These are phyloP conservation scores for Zelleria hepariella DNA, from an alignment of 2,888 invertebrate genomes.

Conservation along the genomic window DNA sequence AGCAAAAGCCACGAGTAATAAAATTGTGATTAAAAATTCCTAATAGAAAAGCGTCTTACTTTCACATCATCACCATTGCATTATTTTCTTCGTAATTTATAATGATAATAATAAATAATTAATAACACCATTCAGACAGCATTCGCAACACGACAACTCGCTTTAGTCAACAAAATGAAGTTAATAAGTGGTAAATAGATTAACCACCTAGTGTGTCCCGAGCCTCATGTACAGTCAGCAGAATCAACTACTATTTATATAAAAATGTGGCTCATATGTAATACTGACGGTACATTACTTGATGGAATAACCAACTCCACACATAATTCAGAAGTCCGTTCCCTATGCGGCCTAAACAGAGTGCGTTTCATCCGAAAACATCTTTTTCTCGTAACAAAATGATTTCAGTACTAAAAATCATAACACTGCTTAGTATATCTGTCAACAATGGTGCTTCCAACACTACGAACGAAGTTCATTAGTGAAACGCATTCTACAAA, in stretches of 20 bases:
- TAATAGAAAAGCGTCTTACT: slow-evolving; percentile 58
- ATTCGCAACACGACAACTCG: slow-evolving; percentile 10
- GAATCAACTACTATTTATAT: no score
- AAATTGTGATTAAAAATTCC: slow-evolving; percentile 33
- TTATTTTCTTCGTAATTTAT: slow-evolving; percentile 14
- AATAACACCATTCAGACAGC: slow-evolving; percentile 34
- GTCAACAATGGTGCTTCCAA: no score
- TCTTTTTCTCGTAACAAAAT: no score
- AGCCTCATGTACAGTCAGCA: not conserved
- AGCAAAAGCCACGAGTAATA: not conserved
- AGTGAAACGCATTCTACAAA: not conserved
- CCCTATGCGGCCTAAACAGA: no score
- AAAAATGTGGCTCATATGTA: no score
- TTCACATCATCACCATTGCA: slow-evolving; percentile 38
- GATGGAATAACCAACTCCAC: no score
- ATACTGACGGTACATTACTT: no score
- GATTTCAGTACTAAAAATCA: no score
- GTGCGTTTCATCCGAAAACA: no score
- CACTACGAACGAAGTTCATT: no score
- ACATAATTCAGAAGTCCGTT: no score
- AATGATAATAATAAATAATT: slow-evolving; percentile 20
- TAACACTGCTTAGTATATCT: no score
- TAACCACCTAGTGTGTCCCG: not conserved
- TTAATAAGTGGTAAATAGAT: not conserved
- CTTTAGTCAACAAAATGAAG: not conserved